Percentiles rank a stretch among this genome's conserved stretches.
Evolutionary conservation across 2,888 invertebrate species (phyloP).

Genomic region (Conomelus anceps): DNA sequence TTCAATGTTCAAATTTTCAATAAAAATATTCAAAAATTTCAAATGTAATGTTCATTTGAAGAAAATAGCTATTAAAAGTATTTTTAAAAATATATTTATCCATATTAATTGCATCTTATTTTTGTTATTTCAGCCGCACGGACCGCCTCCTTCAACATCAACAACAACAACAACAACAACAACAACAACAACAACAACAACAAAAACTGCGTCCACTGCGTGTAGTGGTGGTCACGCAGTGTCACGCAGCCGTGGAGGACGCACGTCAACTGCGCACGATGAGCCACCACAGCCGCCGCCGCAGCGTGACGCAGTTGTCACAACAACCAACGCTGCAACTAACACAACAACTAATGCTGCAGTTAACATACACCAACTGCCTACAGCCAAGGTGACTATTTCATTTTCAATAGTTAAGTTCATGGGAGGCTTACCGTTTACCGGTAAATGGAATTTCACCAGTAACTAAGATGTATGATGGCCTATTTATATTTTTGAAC

Average conservation of each 20-base stretch:
- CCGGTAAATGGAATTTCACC: neutral
- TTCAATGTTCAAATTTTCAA: neutral
- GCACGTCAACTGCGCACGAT: neutral
- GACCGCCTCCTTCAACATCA: neutral
- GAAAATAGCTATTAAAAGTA: no score
- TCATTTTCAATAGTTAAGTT: constrained; percentile 35
- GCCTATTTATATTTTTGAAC: no score
- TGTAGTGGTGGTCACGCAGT: no score
- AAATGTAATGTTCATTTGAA: no score
- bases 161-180: neutral
- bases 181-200: neutral
- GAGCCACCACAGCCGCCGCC: constrained; percentile 4
- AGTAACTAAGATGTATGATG: no score
- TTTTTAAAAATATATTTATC: neutral
- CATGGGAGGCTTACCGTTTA: constrained; percentile 25
- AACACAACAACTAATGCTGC: constrained; percentile 7
- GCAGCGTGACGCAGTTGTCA: constrained; percentile 27
- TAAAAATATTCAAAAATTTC: no score
- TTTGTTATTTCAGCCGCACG: constrained; percentile 30
- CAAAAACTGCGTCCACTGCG: no score
- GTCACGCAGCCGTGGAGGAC: neutral
- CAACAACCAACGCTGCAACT: constrained; percentile 25
- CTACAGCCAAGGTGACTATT: neutral
- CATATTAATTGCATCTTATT: neutral
- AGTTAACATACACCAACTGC: no score